A percentile compares a stretch with the other conserved stretches of the same genome.
Evolutionary conservation across 2,797 vertebrate species (phyloP).

Genomic region (Tapera naevia): DNA sequence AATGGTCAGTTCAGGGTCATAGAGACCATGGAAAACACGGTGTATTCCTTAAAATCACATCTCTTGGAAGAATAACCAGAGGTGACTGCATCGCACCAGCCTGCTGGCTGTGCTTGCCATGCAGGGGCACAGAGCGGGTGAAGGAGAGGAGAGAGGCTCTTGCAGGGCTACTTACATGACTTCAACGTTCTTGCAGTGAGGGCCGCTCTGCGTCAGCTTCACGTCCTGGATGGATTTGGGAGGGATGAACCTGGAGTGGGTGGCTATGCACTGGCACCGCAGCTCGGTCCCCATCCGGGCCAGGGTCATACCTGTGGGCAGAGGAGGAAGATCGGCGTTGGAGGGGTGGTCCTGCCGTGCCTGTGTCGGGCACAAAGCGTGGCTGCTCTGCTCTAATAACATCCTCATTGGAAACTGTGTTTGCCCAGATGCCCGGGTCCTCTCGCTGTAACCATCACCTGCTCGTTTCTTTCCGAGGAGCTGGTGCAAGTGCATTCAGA

Average conservation of each 20-base stretch:
- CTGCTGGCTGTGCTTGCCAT: background rate
- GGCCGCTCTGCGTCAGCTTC: constrained; percentile 74
- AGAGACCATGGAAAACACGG: rapidly evolving
- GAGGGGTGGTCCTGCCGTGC: background rate
- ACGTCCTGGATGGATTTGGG: constrained; percentile 62
- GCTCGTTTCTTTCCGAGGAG: background rate
- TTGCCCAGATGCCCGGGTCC: background rate
- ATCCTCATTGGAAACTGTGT: background rate
- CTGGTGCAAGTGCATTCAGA: background rate
- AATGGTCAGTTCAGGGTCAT: background rate
- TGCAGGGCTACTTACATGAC: constrained; percentile 74
- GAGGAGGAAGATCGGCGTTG: background rate
- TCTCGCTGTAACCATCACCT: rapidly evolving
- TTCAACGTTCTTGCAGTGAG: constrained; percentile 74
- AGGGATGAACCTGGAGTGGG: constrained; percentile 44
- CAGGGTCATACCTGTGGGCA: background rate
- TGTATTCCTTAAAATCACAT: background rate
- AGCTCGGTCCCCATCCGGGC: constrained; percentile 49
- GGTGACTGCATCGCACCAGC: background rate
- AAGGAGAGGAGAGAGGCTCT: background rate
- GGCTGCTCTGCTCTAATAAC: background rate
- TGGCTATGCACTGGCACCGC: constrained; percentile 74
- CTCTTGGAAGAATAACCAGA: background rate
- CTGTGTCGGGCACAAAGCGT: rapidly evolving
- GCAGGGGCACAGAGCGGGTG: background rate